phyloP scores from a whole-genome alignment of 1,140 invertebrate species.

The Drosophila ercepeae region DNA sequence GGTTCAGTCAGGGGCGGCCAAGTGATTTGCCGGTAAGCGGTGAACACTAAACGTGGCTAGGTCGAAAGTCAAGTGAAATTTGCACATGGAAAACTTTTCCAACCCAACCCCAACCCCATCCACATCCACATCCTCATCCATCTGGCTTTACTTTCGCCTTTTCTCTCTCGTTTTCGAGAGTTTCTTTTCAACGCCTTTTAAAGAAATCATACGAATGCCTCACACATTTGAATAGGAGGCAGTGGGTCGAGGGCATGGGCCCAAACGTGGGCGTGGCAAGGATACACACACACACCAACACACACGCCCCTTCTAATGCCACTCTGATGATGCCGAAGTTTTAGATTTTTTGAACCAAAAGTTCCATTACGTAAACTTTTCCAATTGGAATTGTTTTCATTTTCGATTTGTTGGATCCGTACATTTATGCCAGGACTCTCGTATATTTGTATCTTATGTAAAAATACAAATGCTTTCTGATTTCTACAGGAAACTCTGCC shows the following conservation, averaged over 20 bases:
- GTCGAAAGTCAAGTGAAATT: conserved; percentile 64
- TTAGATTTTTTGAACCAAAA: conserved; percentile 35
- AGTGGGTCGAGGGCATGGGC: conserved; percentile 17
- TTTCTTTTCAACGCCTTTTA: conserved; percentile 49
- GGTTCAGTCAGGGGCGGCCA: conserved; percentile 39
- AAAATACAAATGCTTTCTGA: conserved; percentile 43
- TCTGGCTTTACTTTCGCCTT: not conserved
- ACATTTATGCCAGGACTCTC: conserved; percentile 45
- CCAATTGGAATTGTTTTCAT: conserved; percentile 69
- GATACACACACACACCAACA: conserved; percentile 5
- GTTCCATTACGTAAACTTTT: conserved; percentile 59
- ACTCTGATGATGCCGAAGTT: conserved; percentile 53
- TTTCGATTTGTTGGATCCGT: conserved; percentile 55
- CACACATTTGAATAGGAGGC: conserved; percentile 41
- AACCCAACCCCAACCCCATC: not conserved
- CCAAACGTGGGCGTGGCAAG: conserved; percentile 2
- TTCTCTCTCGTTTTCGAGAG: not conserved
- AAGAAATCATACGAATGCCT: conserved; percentile 55
- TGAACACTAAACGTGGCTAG: conserved; percentile 63
- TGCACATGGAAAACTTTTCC: conserved; percentile 60
- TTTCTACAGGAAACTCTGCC: conserved; percentile 47
- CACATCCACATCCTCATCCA: not conserved
- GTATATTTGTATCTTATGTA: conserved; percentile 32
- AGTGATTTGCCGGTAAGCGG: conserved; percentile 74
- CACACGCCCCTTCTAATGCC: conserved; percentile 18